Conservation (phyloP, 1,140 invertebrate genomes). For the Anoplolepis gracilipes region DNA sequence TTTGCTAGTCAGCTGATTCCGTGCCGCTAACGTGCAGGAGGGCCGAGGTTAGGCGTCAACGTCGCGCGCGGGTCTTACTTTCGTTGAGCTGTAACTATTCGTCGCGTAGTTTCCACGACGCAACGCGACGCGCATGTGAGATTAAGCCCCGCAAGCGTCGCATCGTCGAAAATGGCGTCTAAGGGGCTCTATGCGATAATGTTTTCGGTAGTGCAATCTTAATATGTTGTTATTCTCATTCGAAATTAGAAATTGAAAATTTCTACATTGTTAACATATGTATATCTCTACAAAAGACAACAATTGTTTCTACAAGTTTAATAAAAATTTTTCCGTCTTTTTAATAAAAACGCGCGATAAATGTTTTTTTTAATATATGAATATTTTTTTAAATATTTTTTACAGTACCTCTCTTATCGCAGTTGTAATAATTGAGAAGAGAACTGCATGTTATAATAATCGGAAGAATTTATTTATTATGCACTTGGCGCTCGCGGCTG, state of each 20-base stretch:
- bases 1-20: slow-evolving; percentile 86
- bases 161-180: slow-evolving; percentile 46
- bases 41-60: slow-evolving; percentile 75
- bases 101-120: slow-evolving; percentile 48
- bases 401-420: background rate
- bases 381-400: background rate
- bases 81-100: slow-evolving; percentile 41
- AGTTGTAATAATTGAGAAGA: background rate
- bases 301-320: background rate
- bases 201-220: background rate
- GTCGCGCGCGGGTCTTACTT: slow-evolving; percentile 54
- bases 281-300: background rate
- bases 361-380: background rate
- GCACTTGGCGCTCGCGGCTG: background rate
- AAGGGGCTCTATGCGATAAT: background rate
- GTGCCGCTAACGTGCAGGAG: slow-evolving; percentile 73
- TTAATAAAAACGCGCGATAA: too few species aligned
- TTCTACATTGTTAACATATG: background rate
- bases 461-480: slow-evolving; percentile 1
- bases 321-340: background rate
- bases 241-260: background rate
- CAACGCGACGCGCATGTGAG: slow-evolving; percentile 60
- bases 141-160: slow-evolving; percentile 32
- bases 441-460: background rate
- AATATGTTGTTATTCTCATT: background rate